Evolutionary conservation across 2,888 invertebrate genomes (phyloP), one percentile per base, ranked within the genome.

Genomic region (Euplexia lucipara): DNA sequence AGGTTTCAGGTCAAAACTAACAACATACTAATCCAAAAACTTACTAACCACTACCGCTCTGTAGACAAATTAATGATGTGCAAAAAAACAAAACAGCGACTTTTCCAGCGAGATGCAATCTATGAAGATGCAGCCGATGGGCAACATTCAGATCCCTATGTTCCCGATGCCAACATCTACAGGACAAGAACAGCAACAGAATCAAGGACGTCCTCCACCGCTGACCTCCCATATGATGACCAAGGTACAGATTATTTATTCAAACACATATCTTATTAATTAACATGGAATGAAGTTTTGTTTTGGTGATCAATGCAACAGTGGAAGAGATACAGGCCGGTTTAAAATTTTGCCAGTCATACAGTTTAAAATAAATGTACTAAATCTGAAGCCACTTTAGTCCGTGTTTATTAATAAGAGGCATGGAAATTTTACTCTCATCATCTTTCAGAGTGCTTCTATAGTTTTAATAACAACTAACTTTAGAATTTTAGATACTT

Each of bases 131-230:
- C 93, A 74, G 14, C 56, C 93, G 12, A 91, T 94, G 90, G 88
- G 91, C 61, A 93, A 91, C 68, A 96, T 97, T 16, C 96, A 96
- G 82, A 96, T 97, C 22, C 97, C 97, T 67, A 96, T 97, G 86
- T 97, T 97, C 84, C 94, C 97, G 52, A 97, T 97, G 83, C 96
- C 97, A 14, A 83, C 89, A 1, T 90, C 91, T 0, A 85, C 91
- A 0, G 93, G 93, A 0, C 95, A 94, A 76, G 92, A 94, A 63
- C 91, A 90, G 0, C 92, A 86, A 6, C 91, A 83, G 0, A 73
- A 81, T 0, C 95, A 95, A 75, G 93, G 93, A 72, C 83, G 95
- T 20, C 91, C 92, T 69, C 96, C 88, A 77, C 97, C 96, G 81
- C 95, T 86, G 78, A 96, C 78, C 63, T 96, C 86, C 92, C 97